phyloP scores from a whole-genome alignment of 92 coral and sea anemone species.

The Palythoa grandiflora region DNA sequence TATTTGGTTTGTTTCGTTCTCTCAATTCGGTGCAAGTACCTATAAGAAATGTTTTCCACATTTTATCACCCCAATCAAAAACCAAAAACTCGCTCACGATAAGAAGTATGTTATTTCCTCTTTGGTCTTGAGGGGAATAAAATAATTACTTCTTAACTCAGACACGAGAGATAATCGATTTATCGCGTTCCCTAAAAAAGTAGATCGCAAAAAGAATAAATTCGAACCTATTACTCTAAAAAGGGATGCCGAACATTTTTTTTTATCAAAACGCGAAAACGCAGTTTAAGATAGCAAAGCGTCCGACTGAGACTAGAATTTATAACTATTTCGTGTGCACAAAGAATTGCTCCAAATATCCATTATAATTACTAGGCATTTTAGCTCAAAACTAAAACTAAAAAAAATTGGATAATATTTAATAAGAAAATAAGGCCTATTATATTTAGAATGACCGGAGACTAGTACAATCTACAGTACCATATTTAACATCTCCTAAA shows the following conservation, averaged over 20 bases:
- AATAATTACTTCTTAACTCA: not conserved
- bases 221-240: not conserved
- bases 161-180: not conserved
- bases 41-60: too few species aligned
- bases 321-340: not conserved
- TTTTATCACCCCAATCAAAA: not conserved
- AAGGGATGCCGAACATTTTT: not conserved
- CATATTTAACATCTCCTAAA: not conserved
- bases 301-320: not conserved
- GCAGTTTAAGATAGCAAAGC: too few species aligned
- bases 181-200: not conserved
- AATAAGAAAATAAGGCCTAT: not conserved
- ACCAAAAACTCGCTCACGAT: not conserved
- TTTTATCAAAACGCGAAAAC: not conserved
- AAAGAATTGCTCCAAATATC: not conserved
- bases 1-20: too few species aligned
- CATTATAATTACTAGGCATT: not conserved
- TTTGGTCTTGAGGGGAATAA: not conserved
- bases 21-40: too few species aligned
- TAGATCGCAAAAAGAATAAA: not conserved
- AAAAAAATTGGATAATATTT: not conserved
- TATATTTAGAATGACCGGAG: not conserved
- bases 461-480: not conserved
- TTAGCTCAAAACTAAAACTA: not conserved
- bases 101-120: not conserved